phyloP scores from a whole-genome alignment of 1,140 invertebrate species.

The Arctopsyche grandis region DNA sequence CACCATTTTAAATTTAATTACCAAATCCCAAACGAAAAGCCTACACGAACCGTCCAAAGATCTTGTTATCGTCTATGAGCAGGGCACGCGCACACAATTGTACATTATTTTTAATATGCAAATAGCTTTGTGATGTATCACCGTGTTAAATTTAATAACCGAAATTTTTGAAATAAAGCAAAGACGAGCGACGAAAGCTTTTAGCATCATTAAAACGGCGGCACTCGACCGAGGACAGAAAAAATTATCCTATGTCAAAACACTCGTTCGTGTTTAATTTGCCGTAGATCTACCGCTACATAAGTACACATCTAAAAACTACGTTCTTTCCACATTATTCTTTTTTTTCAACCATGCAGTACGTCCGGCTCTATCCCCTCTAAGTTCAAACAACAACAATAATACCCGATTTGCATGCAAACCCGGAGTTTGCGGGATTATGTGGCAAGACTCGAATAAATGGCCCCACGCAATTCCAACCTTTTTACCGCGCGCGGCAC shows the following conservation, averaged over 20 bases:
- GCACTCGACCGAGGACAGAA: background rate
- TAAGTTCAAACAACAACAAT: constrained; percentile 50
- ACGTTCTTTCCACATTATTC: background rate
- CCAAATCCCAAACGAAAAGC: too few relatives aligned
- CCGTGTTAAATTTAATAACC: constrained; percentile 16
- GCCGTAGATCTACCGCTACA: background rate
- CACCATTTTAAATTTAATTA: too few relatives aligned
- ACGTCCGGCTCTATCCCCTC: constrained; percentile 3
- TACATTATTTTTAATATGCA: constrained; percentile 7
- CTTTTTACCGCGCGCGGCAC: constrained; percentile 33
- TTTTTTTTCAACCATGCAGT: background rate
- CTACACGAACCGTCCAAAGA: too few relatives aligned
- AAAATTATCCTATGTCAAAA: constrained; percentile 14
- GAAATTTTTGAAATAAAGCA: constrained; percentile 18
- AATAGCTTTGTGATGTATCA: constrained; percentile 15
- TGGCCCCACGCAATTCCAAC: constrained; percentile 45
- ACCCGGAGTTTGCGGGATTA: constrained; percentile 45
- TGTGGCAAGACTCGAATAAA: constrained; percentile 48
- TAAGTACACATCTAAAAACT: background rate
- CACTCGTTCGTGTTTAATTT: background rate
- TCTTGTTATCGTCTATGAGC: too few relatives aligned
- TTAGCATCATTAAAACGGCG: constrained; percentile 3
- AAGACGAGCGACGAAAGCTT: constrained; percentile 1
- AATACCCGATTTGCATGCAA: constrained; percentile 50
- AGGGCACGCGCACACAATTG: too few relatives aligned